These are phyloP conservation scores for Odontomachus brunneus DNA, from an alignment of 1,140 invertebrate species.

Conservation along the genomic window DNA sequence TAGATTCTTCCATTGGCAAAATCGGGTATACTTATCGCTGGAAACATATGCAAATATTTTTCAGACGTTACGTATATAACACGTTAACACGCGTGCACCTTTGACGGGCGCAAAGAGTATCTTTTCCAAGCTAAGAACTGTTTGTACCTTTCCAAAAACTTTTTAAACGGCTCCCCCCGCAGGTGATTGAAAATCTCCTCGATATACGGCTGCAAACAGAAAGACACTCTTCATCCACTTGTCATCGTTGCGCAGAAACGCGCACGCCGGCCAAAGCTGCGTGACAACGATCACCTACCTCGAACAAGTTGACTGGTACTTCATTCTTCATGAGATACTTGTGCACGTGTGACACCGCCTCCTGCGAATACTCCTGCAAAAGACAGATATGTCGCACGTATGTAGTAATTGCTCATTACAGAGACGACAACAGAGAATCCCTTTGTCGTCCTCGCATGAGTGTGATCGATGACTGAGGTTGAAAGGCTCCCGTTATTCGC, in stretches of 20 bases:
- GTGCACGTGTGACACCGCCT: slow-evolving; percentile 98
- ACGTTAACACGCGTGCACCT: not conserved
- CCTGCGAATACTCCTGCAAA: slow-evolving; percentile 98
- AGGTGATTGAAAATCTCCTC: slow-evolving; percentile 99
- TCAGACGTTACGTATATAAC: slow-evolving; percentile 27
- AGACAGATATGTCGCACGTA: slow-evolving; percentile 62
- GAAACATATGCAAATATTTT: slow-evolving; percentile 81
- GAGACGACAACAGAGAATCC: not conserved
- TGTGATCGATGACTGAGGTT: not conserved
- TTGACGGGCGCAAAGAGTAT: not conserved
- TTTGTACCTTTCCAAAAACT: slow-evolving; percentile 97
- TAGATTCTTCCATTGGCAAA: slow-evolving; percentile 99
- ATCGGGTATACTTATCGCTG: slow-evolving; percentile 99
- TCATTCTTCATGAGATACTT: slow-evolving; percentile 99
- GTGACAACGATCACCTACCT: slow-evolving; percentile 89
- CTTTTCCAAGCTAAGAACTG: not conserved
- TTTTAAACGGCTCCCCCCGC: slow-evolving; percentile 97
- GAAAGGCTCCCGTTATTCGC: not conserved
- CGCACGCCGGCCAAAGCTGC: slow-evolving; percentile 36
- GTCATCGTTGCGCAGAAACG: slow-evolving; percentile 25
- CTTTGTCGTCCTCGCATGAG: not conserved
- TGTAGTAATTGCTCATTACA: not conserved
- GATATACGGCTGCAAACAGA: slow-evolving; percentile 95
- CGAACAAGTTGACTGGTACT: slow-evolving; percentile 98
- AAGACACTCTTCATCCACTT: slow-evolving; percentile 36